Evolutionary conservation across 2,888 invertebrate species (phyloP), one percentile per base, ranked within the genome.

Genomic region (Crioceris asparagi): DNA sequence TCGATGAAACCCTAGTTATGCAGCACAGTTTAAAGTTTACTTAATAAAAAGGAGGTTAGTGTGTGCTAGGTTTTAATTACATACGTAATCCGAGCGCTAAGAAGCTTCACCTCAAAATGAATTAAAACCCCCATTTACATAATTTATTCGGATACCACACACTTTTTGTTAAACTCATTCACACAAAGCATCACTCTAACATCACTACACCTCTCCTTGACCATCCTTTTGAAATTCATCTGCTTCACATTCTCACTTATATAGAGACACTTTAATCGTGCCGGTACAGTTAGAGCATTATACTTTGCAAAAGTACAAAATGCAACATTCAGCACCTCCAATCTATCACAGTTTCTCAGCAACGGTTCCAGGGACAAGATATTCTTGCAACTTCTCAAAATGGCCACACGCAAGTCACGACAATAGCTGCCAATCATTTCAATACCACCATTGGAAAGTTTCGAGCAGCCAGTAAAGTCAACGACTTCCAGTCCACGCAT

Each of bases 381-480:
- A 21, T 41, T 41, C 30, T 40, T 43, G 23, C 47, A 47, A 23
- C 39, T 40, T 19, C 45, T 39, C 18, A 47, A 15, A 8, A 41
- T 27, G 4, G 45, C 31, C 4, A n/a, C 30, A 26, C 33, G 41
- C 27, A 47, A 18, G 5, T 45, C 39, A 2, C 8, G n/a, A 29
- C 47, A 47, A n/a, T 39, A 41, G 2, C 29, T 34, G 10, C 45
- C 41, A 2, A 47, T 32, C 2, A 43, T 36, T 8, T 27, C 16
- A 4, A 47, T 11, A 1, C 47, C 45, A 2, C 17, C 35, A 5
- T 39, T 30, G 12, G 39, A 33, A 12, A 47, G 23, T 35, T 43
- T 41, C 1, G 35, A 31, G 30, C 44, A 47, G 4, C 47, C 47
- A 2, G 47, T 47, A 10, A 45, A 41, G 33, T 47, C 47, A 2